Conservation (phyloP, 1,140 invertebrate genomes). For the Sweltsa coloradensis region DNA sequence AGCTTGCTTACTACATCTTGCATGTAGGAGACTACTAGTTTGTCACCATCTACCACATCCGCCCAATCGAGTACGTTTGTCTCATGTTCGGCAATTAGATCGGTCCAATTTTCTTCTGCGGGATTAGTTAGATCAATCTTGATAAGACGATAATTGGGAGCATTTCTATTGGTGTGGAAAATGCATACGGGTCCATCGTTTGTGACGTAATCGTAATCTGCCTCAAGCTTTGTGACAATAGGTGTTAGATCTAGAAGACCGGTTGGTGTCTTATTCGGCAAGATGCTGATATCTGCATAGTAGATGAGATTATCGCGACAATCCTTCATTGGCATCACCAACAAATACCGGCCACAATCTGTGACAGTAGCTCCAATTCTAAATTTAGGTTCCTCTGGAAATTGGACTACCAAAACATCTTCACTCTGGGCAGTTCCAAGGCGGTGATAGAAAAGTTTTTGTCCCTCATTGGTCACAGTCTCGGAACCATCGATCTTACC, state of each 20-base stretch:
- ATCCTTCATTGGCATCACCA: constrained; percentile 65
- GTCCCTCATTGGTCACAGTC: constrained; percentile 72
- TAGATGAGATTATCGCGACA: constrained; percentile 83
- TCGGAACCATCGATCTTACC: constrained; percentile 82
- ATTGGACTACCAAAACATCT: constrained; percentile 83
- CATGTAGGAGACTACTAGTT: constrained; percentile 83
- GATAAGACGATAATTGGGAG: constrained; percentile 82
- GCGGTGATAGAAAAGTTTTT: constrained; percentile 89
- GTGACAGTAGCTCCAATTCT: constrained; percentile 74
- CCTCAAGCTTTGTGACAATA: constrained; percentile 82
- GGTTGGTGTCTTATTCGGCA: constrained; percentile 41
- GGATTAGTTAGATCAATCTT: constrained; percentile 77
- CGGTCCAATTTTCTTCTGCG: constrained; percentile 66
- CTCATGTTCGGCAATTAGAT: constrained; percentile 71
- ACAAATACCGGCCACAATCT: constrained; percentile 81
- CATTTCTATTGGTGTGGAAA: constrained; percentile 89
- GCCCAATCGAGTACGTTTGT: constrained; percentile 86
- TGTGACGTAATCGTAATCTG: constrained; percentile 92
- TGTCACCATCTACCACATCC: constrained; percentile 66
- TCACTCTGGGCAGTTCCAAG: constrained; percentile 76
- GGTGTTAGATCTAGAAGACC: constrained; percentile 53
- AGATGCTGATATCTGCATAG: constrained; percentile 53
- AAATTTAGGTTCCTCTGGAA: constrained; percentile 84
- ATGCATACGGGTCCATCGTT: constrained; percentile 73
- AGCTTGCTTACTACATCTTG: constrained; percentile 77